These are phyloP conservation scores for Larimichthys polyactis DNA, from an alignment of 2,113 vertebrate species.

Conservation along the genomic window DNA sequence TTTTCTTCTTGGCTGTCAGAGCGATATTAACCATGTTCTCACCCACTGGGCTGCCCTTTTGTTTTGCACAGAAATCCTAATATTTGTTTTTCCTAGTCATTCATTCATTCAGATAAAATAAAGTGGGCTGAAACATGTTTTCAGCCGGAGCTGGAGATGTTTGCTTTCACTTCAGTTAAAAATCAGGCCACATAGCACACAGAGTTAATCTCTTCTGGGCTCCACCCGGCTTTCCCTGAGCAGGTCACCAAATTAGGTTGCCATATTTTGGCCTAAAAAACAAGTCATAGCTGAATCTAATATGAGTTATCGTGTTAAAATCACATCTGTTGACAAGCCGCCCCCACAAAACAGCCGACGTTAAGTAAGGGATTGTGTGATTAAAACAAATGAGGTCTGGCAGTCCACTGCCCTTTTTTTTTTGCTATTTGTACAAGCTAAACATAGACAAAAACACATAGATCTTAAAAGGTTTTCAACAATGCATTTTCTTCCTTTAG, in stretches of 20 bases:
- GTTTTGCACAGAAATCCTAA: conserved; percentile 40
- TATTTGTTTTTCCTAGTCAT: conserved; percentile 51
- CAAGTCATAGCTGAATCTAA: conserved; percentile 4
- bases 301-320: conserved; percentile 3
- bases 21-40: background rate
- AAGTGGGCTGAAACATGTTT: conserved; percentile 20
- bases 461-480: conserved; percentile 1
- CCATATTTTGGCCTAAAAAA: conserved; percentile 46
- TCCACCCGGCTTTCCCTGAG: conserved; percentile 57
- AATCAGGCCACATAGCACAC: conserved; percentile 34
- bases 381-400: background rate
- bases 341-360: background rate
- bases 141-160: conserved; percentile 22
- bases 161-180: conserved; percentile 58
- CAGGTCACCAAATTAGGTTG: conserved; percentile 54
- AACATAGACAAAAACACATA: conserved; percentile 20
- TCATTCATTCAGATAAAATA: conserved; percentile 38
- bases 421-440: background rate
- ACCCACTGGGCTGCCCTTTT: conserved; percentile 25
- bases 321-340: conserved; percentile 18
- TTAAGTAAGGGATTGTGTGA: conserved; percentile 11
- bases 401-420: background rate
- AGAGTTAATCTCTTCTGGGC: conserved; percentile 53
- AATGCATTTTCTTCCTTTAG: background rate
- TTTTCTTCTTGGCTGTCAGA: conserved; percentile 24